Evolutionary conservation across 2,888 invertebrate species (phyloP).

Genomic region (Flexamia atlantica): DNA sequence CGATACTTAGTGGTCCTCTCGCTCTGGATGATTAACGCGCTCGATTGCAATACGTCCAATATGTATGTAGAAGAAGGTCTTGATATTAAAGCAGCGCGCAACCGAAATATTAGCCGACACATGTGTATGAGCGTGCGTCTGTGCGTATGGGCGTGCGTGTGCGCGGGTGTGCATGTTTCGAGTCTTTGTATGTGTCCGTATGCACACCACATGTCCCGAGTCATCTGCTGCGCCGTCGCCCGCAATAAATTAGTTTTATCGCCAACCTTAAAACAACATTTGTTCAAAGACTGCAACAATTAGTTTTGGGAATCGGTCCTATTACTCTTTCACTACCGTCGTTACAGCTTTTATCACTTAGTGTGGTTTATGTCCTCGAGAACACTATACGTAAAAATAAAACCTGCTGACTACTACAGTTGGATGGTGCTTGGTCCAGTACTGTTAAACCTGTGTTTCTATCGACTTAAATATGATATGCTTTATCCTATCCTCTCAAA

Average conservation of each 20-base stretch:
- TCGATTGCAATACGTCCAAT: neutral
- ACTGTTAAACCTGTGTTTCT: too few species aligned
- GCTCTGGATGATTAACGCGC: neutral
- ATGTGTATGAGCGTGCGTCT: neutral
- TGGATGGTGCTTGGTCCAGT: too few species aligned
- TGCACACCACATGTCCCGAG: constrained; percentile 31
- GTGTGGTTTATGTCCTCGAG: neutral
- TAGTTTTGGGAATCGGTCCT: constrained; percentile 48
- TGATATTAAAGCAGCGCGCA: constrained; percentile 9
- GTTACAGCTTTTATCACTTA: constrained; percentile 27
- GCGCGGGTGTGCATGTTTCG: neutral
- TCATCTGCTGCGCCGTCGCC: neutral
- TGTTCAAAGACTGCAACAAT: constrained; percentile 54
- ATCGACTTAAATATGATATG: too few species aligned
- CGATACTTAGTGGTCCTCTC: neutral
- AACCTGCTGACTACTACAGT: too few species aligned
- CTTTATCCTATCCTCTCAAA: too few species aligned
- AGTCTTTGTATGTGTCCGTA: constrained; percentile 2
- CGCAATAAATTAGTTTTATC: constrained; percentile 53
- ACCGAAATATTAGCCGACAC: constrained; percentile 18
- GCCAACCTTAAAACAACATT: constrained; percentile 50
- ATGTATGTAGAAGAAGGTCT: neutral
- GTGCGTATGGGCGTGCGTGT: too few species aligned
- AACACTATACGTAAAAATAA: neutral
- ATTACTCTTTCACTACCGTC: constrained; percentile 37